Percentiles rank a stretch among this genome's conserved stretches.
These are phyloP conservation scores for Sylvietta virens DNA, from an alignment of 2,113 vertebrate species.

Conservation along the genomic window DNA sequence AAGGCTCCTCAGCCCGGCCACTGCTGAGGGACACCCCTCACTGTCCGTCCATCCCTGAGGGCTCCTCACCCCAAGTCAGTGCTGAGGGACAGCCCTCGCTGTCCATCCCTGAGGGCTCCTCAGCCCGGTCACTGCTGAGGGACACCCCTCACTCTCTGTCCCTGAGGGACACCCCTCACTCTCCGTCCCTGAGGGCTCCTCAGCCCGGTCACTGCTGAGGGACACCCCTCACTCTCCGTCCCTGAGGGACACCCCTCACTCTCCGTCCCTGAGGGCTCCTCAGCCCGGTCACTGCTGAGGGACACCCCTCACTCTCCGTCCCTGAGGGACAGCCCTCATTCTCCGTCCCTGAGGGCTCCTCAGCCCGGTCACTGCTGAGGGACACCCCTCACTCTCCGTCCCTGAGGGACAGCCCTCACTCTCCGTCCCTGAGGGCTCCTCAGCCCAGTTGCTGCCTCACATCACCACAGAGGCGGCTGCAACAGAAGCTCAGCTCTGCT, in stretches of 20 bases:
- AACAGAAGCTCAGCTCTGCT: accelerated
- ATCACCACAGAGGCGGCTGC: not conserved
- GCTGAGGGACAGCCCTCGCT: not conserved
- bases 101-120: accelerated
- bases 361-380: not conserved
- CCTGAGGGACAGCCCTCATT: not conserved
- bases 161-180: accelerated
- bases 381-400: accelerated
- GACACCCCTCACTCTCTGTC: accelerated
- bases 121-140: accelerated
- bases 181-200: accelerated
- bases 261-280: accelerated
- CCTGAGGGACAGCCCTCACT: accelerated
- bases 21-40: not conserved
- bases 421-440: accelerated
- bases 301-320: not conserved
- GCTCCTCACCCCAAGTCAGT: not conserved
- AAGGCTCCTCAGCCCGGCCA: not conserved
- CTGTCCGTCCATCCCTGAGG: not conserved
- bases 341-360: accelerated
- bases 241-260: not conserved
- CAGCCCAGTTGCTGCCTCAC: not conserved
- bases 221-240: accelerated
- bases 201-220: not conserved
- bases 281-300: accelerated